Evolutionary conservation across 2,888 invertebrate genomes (phyloP), one percentile per base, ranked within the genome.

Genomic region (Andricus quercusramuli): DNA sequence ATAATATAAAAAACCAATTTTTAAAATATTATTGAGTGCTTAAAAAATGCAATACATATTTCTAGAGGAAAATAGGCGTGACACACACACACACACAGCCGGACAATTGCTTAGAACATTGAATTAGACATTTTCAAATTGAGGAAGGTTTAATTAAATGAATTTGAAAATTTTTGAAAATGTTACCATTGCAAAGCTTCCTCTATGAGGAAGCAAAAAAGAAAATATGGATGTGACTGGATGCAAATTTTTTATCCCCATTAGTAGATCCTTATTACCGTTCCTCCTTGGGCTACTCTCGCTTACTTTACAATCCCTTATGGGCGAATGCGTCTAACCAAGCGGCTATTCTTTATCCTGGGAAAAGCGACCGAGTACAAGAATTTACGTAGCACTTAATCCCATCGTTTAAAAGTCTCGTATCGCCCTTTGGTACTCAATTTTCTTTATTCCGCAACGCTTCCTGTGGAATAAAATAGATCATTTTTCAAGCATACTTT

Each of bases 331-430:
- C 70, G 70, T 79, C 81, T 83, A 82, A 80, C 81, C 77, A 80
- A 88, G 87, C 88, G 83, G 86, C 88, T 87, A 90, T 91, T 90
- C 89, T 91, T 91, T 91, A 90, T 87, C 88, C 88, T 74, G 85
- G 83, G 82, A 85, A 83, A 85, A 86, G 84, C 81, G 85, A 82
- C 83, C 79, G 84, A 85, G 85, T 81, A 86, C 86, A 87, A 91
- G 90, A 91, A 91, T 92, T 92, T 91, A 91, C 91, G 91, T 91
- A 91, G 91, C 91, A 90, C 91, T 92, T 91, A 91, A 92, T 92
- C 91, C 90, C 82, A 83, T 89, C 88, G 90, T 91, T 92, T 91
- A 91, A 88, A 86, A 90, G 88, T 88, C 89, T 87, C 86, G 88
- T 89, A 87, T 87, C 87, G 86, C 89, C 88, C 87, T 87, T 83